Evolutionary conservation across 2,113 vertebrate genomes (phyloP), one percentile per base, ranked within the genome.

Genomic region (Catharus fuscescens): DNA sequence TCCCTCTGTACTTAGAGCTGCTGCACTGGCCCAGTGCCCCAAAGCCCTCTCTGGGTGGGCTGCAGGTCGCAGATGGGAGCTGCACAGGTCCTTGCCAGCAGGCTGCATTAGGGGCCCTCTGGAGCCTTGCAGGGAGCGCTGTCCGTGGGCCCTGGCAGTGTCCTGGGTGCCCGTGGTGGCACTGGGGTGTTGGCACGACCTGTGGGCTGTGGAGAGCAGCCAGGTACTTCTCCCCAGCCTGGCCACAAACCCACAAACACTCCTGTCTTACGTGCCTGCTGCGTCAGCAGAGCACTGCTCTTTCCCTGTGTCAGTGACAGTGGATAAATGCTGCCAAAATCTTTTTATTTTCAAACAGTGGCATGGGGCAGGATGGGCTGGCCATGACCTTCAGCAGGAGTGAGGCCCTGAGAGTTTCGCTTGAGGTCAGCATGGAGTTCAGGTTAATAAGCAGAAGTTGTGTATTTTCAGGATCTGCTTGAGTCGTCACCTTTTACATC

Each of bases 1-100:
- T 78, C 3, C 60, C 65, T 60, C 83, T 60, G 6, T 73, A 10
- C 32, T 71, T 73, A 0, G 57, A 89, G 83, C 53, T 62, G 87
- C 52, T 81, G 44, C 48, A 8, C 86, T 93, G 91, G 92, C 91
- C 86, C 18, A 7, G 19, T 95, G 94, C 91, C 95, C 83, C 4
- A 0, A 34, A 94, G 77, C 91, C 69, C 48, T 45, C 84, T 65
- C 15, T 1, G 60, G 53, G 83, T 92, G 86, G 80, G 86, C 73
- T 81, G 87, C 80, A 5, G 40, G 8, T 74, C 17, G 3, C 91
- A 96, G 86, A 95, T 95, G 91, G 92, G 70, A 91, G 64, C 23
- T 88, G 73, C 73, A 45, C 31, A 53, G 57, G 48, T 36, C 79
- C 44, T 3, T 74, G 94, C 92, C 88, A 90, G 15, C 8, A 86